Conservation (phyloP, 1,140 invertebrate genomes). For the Latrodectus geometricus region DNA sequence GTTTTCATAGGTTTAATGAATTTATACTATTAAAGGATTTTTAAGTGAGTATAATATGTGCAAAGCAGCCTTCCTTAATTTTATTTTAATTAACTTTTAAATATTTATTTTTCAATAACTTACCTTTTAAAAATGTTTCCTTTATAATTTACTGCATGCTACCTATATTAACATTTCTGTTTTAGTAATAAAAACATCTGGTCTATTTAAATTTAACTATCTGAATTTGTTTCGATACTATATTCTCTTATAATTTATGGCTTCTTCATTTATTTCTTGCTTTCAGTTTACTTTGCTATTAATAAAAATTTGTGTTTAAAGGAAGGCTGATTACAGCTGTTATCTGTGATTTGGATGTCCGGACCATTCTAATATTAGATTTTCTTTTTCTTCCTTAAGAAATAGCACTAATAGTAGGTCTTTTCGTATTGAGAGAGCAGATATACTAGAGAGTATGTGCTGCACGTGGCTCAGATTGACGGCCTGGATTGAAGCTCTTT, state of each 20-base stretch:
- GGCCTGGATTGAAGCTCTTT: conserved; percentile 6
- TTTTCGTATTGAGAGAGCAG: conserved; percentile 40
- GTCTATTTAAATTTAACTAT: neutral
- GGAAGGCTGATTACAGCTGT: conserved; percentile 63
- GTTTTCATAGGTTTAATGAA: neutral
- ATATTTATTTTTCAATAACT: neutral
- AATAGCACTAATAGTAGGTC: conserved; percentile 56
- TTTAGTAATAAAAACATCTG: neutral
- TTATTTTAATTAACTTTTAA: conserved; percentile 6
- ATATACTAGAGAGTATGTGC: conserved; percentile 22
- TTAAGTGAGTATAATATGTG: conserved; percentile 30
- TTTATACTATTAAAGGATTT: conserved; percentile 17
- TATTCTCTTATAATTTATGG: neutral
- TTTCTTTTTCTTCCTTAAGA: conserved; percentile 61
- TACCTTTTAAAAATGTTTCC: neutral
- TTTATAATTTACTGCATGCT: conserved; percentile 10
- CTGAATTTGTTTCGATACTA: neutral
- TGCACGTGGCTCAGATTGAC: conserved; percentile 24
- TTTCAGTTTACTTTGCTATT: conserved; percentile 5
- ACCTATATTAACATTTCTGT: neutral
- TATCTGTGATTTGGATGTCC: conserved; percentile 47
- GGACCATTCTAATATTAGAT: conserved; percentile 46
- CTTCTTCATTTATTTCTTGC: neutral
- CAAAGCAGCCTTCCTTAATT: conserved; percentile 56
- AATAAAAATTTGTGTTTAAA: conserved; percentile 15